Evolutionary conservation across 92 coral and sea anemone genomes (phyloP).

Genomic region (Heteractis magnifica): DNA sequence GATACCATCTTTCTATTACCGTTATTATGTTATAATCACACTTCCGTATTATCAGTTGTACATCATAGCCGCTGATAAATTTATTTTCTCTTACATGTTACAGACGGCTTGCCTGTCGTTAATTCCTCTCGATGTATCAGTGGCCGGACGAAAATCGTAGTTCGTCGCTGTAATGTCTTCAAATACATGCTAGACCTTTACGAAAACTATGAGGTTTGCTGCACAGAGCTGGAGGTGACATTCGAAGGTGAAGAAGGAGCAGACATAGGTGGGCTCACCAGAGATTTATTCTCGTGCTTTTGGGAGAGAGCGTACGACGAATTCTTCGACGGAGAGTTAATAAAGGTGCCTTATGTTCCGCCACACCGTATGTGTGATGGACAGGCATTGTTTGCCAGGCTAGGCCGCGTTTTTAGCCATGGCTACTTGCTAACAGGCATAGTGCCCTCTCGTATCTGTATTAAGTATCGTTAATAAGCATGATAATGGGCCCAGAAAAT

Average conservation of each 20-base stretch:
- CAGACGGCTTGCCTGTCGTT: constrained; percentile 4
- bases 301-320: constrained; percentile 24
- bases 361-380: constrained; percentile 21
- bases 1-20: not conserved
- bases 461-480: constrained; percentile 21
- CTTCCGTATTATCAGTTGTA: not conserved
- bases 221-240: constrained; percentile 18
- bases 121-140: constrained; percentile 1
- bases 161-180: constrained; percentile 10
- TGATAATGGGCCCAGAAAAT: constrained; percentile 14
- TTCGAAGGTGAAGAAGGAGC: constrained; percentile 23
- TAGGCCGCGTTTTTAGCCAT: constrained; percentile 33
- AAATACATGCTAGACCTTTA: constrained; percentile 17
- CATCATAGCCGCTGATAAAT: not conserved
- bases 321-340: constrained; percentile 18
- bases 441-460: constrained; percentile 9
- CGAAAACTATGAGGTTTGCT: constrained; percentile 17
- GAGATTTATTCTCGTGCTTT: constrained; percentile 26
- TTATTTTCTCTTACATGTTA: not conserved
- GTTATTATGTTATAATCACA: not conserved
- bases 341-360: constrained; percentile 24
- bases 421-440: constrained; percentile 24
- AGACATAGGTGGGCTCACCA: constrained; percentile 23
- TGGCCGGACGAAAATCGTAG: constrained; percentile 10
- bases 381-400: constrained; percentile 6